Evolutionary conservation across 2,797 vertebrate species (phyloP).

Genomic region (Gouania willdenowi): DNA sequence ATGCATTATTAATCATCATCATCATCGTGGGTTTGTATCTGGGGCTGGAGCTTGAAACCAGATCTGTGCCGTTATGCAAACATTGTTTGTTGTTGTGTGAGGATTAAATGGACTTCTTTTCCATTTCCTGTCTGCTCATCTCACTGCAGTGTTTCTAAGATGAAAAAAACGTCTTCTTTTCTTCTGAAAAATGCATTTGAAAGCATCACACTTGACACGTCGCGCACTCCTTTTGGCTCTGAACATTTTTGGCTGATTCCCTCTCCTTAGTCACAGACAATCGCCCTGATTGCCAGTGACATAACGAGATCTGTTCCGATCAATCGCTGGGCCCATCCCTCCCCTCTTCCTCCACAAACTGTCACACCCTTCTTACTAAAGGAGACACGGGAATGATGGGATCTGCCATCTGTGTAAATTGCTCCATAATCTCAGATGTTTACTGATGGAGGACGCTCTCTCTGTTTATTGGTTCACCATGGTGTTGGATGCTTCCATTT

Average conservation of each 20-base stretch:
- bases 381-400: slow-evolving; percentile 49
- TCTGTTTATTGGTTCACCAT: too few species aligned
- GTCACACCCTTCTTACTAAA: slow-evolving; percentile 46
- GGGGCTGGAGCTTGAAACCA: slow-evolving; percentile 25
- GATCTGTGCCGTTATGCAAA: slow-evolving; percentile 30
- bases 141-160: slow-evolving; percentile 7
- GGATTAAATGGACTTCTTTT: slow-evolving; percentile 2
- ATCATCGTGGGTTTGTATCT: slow-evolving; percentile 32
- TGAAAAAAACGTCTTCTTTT: slow-evolving; percentile 2
- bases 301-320: slow-evolving; percentile 44
- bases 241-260: slow-evolving; percentile 39
- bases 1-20: slow-evolving; percentile 71
- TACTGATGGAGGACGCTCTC: too few species aligned
- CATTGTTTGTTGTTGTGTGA: slow-evolving; percentile 34
- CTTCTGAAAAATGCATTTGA: slow-evolving; percentile 9
- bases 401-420: slow-evolving; percentile 60
- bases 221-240: slow-evolving; percentile 23
- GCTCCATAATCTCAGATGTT: slow-evolving; percentile 57
- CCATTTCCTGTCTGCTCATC: neutral
- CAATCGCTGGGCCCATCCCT: slow-evolving; percentile 1
- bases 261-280: slow-evolving; percentile 41
- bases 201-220: neutral
- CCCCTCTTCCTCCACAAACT: slow-evolving; percentile 7
- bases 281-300: slow-evolving; percentile 50
- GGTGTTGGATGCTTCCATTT: too few species aligned